Percentiles rank a stretch among this genome's conserved stretches.
These are phyloP conservation scores for Semibalanus balanoides DNA, from an alignment of 1,140 invertebrate species.

Conservation along the genomic window DNA sequence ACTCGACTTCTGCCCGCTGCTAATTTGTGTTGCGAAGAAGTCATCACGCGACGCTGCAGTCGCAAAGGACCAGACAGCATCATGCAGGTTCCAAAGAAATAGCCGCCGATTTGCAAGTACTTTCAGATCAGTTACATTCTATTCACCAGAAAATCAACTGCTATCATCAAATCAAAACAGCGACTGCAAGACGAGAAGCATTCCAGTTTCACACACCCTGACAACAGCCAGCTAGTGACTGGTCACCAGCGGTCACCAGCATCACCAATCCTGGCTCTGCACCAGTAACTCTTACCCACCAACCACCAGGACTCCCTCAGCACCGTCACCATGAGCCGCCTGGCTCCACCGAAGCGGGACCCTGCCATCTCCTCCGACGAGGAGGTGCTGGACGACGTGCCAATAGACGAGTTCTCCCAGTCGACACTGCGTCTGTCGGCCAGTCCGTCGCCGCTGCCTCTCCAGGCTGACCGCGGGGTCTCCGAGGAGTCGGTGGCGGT, in stretches of 20 bases:
- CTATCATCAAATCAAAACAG: too few species aligned
- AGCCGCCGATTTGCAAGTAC: too few species aligned
- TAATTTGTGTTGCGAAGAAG: too few species aligned
- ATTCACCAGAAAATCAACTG: too few species aligned
- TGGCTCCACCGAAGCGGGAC: constrained; percentile 14
- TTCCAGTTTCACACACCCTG: too few species aligned
- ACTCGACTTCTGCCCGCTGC: too few species aligned
- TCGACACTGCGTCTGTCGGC: constrained; percentile 15
- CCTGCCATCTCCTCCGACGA: constrained; percentile 19
- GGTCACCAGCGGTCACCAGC: neutral
- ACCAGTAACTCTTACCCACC: neutral
- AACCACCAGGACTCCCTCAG: neutral
- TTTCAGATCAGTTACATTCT: too few species aligned
- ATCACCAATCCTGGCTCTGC: neutral
- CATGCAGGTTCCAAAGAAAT: too few species aligned
- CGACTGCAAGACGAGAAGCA: too few species aligned
- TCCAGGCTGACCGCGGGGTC: neutral
- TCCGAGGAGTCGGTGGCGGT: neutral
- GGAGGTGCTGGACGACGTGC: constrained; percentile 19
- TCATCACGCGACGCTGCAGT: too few species aligned
- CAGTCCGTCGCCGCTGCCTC: neutral
- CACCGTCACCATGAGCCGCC: constrained; percentile 8
- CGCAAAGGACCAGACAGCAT: too few species aligned
- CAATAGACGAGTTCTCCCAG: constrained; percentile 17
- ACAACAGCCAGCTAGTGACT: too few species aligned